Evolutionary conservation across 2,888 invertebrate genomes (phyloP).

Genomic region (Lithophane leautieri): DNA sequence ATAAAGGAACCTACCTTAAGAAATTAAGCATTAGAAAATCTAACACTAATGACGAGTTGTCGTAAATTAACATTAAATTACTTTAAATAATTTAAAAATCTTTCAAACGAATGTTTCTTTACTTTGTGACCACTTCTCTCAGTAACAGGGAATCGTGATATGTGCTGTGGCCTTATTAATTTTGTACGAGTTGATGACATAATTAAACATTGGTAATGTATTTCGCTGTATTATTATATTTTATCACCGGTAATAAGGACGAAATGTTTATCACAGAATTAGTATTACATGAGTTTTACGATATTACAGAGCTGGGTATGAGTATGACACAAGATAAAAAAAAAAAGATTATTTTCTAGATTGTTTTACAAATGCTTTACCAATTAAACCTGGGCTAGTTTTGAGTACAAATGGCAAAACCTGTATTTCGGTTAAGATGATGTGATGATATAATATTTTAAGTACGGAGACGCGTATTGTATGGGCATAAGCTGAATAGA

Average conservation of each 20-base stretch:
- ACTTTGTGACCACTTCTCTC: constrained; percentile 1
- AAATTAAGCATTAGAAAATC: background rate
- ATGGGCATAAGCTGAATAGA: no score
- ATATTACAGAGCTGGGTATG: background rate
- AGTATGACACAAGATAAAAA: background rate
- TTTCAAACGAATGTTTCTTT: constrained; percentile 4
- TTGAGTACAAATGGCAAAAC: no score
- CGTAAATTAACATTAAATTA: constrained; percentile 22
- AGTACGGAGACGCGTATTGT: no score
- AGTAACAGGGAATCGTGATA: constrained; percentile 20
- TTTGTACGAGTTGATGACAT: constrained; percentile 20
- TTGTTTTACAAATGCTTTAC: no score
- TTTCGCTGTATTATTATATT: constrained; percentile 10
- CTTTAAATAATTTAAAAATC: constrained; percentile 26
- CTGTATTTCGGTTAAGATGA: no score
- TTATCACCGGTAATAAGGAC: constrained; percentile 2
- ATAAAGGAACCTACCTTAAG: no score
- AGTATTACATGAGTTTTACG: background rate
- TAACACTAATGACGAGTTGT: constrained; percentile 27
- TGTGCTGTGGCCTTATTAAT: constrained; percentile 15
- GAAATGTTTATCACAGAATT: background rate
- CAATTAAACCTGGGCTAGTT: no score
- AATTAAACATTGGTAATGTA: constrained; percentile 10
- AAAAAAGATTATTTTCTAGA: no score
- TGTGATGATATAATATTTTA: background rate